Base-by-base conservation (phyloP, 2,797 vertebrate genomes). In the Chelmon rostratus region DNA sequence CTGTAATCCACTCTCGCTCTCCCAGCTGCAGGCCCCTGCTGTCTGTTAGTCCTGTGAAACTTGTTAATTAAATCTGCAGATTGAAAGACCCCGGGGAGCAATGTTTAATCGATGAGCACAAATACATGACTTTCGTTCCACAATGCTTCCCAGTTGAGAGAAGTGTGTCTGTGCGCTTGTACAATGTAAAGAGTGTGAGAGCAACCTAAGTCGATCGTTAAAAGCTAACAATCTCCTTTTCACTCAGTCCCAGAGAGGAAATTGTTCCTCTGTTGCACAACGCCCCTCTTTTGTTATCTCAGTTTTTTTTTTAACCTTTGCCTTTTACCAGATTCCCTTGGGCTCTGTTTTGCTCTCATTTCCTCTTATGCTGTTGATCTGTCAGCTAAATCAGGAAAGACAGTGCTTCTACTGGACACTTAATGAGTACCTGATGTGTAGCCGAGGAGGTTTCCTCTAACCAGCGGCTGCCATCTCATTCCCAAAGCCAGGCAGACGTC, bases 51-150 rank as follows among this genome's bases (percentile, higher is more conserved):
- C 76, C 75, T 76, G 79, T 76, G 84, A 87, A 92, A 90, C 78
- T 78, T 85, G 87, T 89, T 93, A 91, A 93, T 94, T 93, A 93
- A 92, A 92, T 88, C 73, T 84, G 73, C 73, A 81, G 82, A 92
- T 90, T 89, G 78, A 89, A 88, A 92, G 84, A 85, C 78, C 88
- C 80, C 33, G 0, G 71, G 91, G 83, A 90, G 81, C 78, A 68
- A 85, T 90, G 91, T 84, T 90, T 90, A 91, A 93, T 92, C 89
- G 61, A 89, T 91, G 87, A 86, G 89, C 86, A 90, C 89, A 92
- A 92, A 90, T 88, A 92, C 87, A 91, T 81, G 88, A 85, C 85
- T 91, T 87, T 90, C 74, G 86, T 89, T 91, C 70, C 56, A 74
- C 52, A 63, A 81, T 38, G 46, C 75, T 61, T 23, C 66, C 84